Base-by-base conservation (phyloP, 2,888 invertebrate species). In the Helobdella robusta region DNA sequence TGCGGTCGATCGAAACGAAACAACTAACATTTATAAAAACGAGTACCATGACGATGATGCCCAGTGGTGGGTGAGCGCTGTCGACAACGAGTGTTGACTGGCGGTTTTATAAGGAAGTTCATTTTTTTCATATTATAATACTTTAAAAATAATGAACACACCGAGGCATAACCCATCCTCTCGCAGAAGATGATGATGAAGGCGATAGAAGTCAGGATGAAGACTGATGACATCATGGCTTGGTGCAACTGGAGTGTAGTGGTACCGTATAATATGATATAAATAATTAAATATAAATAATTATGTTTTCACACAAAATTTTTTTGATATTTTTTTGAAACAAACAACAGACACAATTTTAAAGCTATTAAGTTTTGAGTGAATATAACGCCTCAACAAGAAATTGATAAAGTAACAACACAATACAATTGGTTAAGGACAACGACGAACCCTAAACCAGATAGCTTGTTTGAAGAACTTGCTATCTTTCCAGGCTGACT, bases 201-300 rank as follows among this genome's bases (percentile, higher is more conserved):
- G 32, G 62, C 8, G 32, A 50, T 44, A 4, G 46, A n/a, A 34
- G 62, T 62, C n/a, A 62, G 34, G 20, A 30, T 28, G 48, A 62
- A 48, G 20, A 28, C 28, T 2, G 32, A 30, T 20, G 11, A 2
- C 62, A 62, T 62, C 32, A 62, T 15, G n/a, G 11, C n/a, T 46
- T 62, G 62, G 25, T 62, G 62, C 15, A 46, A n/a, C 62, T 62
- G 46, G 15, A n/a, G n/a, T n/a, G n/a, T n/a, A n/a, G n/a, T n/a
- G n/a, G n/a, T n/a, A n/a, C n/a, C n/a, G n/a, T n/a, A n/a, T n/a
- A n/a, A n/a, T n/a, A n/a, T n/a, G n/a, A n/a, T n/a, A n/a, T n/a
- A n/a, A n/a, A n/a, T n/a, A n/a, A n/a, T n/a, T n/a, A n/a, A n/a
- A n/a, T n/a, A n/a, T n/a, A n/a, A n/a, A n/a, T n/a, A n/a, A n/a